A percentile compares a stretch with the other conserved stretches of the same genome.
phyloP scores from a whole-genome alignment of 2,888 invertebrate species.

The Lingula anatina region DNA sequence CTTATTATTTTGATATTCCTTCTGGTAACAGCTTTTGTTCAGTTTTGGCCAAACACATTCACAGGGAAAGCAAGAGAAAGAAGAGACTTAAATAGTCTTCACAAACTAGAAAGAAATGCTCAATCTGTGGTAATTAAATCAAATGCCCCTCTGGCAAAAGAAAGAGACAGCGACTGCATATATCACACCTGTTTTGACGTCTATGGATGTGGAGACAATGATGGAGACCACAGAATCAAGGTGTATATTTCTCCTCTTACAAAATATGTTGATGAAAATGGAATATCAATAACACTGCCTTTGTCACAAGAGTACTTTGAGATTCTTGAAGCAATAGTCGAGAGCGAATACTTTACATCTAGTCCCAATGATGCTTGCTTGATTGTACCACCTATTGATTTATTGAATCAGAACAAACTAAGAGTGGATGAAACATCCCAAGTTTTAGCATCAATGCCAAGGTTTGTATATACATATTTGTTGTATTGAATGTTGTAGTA shows the following conservation, averaged over 20 bases:
- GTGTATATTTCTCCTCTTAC: conserved; percentile 83
- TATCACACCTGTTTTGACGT: conserved; percentile 75
- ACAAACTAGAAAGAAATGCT: too few species aligned
- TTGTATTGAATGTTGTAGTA: too few species aligned
- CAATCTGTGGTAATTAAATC: neutral
- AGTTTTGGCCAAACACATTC: neutral
- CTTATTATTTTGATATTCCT: too few species aligned
- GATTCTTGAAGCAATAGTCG: conserved; percentile 72
- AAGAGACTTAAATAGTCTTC: too few species aligned
- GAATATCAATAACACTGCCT: conserved; percentile 62
- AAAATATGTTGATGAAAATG: conserved; percentile 67
- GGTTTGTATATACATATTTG: too few species aligned
- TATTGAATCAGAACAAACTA: conserved; percentile 77
- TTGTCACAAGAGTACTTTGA: conserved; percentile 81
- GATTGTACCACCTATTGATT: conserved; percentile 83
- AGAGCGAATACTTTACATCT: conserved; percentile 81
- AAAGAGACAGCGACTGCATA: conserved; percentile 43
- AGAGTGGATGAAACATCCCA: conserved; percentile 63
- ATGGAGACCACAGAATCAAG: conserved; percentile 56
- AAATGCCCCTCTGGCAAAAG: neutral
- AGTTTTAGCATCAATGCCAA: conserved; percentile 60
- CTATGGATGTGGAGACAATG: conserved; percentile 75
- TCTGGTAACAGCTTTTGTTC: neutral
- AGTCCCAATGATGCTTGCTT: conserved; percentile 88
- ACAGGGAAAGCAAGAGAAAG: neutral